phyloP scores from a whole-genome alignment of 2,797 vertebrate genomes.

The Selene dorsalis region DNA sequence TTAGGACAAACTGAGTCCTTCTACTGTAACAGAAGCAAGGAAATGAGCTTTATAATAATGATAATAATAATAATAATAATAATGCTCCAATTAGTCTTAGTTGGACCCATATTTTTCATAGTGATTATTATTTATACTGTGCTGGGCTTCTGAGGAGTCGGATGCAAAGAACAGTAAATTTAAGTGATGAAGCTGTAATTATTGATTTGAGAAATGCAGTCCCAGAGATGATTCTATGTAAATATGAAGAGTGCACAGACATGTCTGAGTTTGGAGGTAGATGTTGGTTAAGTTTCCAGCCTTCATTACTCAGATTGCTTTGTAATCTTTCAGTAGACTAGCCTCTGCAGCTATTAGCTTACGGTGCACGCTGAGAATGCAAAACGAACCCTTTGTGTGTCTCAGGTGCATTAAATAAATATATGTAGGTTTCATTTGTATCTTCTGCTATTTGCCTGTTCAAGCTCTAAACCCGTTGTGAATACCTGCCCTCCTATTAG shows the following conservation, averaged over 20 bases:
- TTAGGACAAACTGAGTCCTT: constrained; percentile 24
- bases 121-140: constrained; percentile 17
- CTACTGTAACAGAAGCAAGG: constrained; percentile 13
- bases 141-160: constrained; percentile 20
- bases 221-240: constrained; percentile 40
- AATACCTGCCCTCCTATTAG: constrained; percentile 32
- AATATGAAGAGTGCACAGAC: constrained; percentile 50
- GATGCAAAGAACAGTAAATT: constrained; percentile 14
- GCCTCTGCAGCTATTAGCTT: constrained; percentile 37
- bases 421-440: constrained; percentile 70
- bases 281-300: background rate
- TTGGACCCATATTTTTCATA: constrained; percentile 12
- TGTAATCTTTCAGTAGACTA: constrained; percentile 27
- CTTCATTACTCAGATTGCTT: constrained; percentile 28
- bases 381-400: constrained; percentile 31
- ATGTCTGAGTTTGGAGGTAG: constrained; percentile 43
- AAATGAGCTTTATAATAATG: constrained; percentile 15
- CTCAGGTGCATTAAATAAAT: constrained; percentile 57
- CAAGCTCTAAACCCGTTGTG: constrained; percentile 40
- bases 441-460: constrained; percentile 72
- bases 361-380: constrained; percentile 38
- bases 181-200: constrained; percentile 34
- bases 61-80: background rate
- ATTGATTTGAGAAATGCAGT: background rate
- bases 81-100: constrained; percentile 1